Conservation (phyloP, 1,140 invertebrate genomes). For the Pachypsylla venusta region DNA sequence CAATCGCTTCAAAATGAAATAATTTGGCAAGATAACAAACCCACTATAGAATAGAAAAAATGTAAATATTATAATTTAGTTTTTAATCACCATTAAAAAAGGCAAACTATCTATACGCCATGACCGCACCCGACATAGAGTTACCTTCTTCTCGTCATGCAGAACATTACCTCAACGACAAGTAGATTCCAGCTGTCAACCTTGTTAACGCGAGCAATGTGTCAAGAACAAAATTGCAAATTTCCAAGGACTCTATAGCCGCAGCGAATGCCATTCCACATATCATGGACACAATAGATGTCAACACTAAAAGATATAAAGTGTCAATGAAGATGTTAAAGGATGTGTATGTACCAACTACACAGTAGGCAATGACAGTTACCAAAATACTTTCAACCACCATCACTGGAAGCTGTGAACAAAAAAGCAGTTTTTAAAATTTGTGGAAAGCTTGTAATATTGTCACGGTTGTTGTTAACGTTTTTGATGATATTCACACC, state of each 20-base stretch:
- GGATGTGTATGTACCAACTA: background rate
- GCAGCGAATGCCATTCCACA: background rate
- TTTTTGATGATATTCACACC: too few species aligned
- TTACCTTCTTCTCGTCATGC: too few species aligned
- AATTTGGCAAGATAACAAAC: too few species aligned
- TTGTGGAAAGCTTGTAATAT: background rate
- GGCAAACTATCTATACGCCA: too few species aligned
- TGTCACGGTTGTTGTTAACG: background rate
- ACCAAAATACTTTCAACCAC: background rate
- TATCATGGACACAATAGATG: background rate
- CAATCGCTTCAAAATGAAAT: too few species aligned
- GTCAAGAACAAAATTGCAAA: background rate
- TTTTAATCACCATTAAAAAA: too few species aligned
- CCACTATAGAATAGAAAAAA: too few species aligned
- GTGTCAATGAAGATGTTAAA: background rate
- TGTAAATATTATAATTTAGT: too few species aligned
- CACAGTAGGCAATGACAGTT: background rate
- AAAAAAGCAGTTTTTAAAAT: background rate
- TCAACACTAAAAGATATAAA: background rate
- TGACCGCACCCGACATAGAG: too few species aligned
- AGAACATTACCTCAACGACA: background rate
- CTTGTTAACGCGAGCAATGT: background rate
- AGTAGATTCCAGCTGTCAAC: background rate
- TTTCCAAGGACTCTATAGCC: background rate
- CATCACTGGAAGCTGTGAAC: background rate